Base-by-base conservation (phyloP, 1,140 invertebrate genomes). In the Bombus huntii region DNA sequence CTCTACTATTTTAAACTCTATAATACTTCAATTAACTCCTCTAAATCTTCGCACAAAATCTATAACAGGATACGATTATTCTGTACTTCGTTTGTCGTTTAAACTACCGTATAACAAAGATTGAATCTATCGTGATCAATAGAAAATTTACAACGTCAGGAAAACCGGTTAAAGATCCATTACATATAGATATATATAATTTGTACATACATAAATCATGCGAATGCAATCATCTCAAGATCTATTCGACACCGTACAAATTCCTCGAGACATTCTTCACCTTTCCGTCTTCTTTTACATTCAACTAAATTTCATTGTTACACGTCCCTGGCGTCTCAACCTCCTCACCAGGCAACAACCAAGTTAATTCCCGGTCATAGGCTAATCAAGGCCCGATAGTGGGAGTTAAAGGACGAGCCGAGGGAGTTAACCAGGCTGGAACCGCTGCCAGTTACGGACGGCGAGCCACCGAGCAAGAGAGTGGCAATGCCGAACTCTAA, bases 401-500 rank as follows among this genome's bases (percentile, higher is more conserved):
- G 37, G n/a, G 70, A 66, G 84, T 88, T 84, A 68, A 80, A 82
- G 74, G 82, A 79, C 83, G 70, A 77, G 66, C n/a, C 75, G 81
- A 39, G 80, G 42, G 84, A 91, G 87, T 87, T 91, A 90, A 91
- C 84, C 88, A 90, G 84, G 82, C 74, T 87, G 78, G 89, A 87
- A 91, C 87, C 89, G 81, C 66, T 84, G 81, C 82, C 88, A 88
- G 90, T 91, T 91, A 91, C 81, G 84, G 84, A 78, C 83, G 82
- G 86, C 75, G 86, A 83, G 79, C 59, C 78, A 87, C 66, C 65
- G 74, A 83, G 89, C 77, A 86, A 90, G 92, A 87, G 89, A 89
- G 89, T 89, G 90, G 90, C 89, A 91, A 90, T 76, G 88, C 91
- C 90, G 88, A 93, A 93, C 92, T 93, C 91, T 93, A 94, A 94